These are phyloP conservation scores for Listronotus oregonensis DNA, from an alignment of 1,140 invertebrate species.

Conservation along the genomic window DNA sequence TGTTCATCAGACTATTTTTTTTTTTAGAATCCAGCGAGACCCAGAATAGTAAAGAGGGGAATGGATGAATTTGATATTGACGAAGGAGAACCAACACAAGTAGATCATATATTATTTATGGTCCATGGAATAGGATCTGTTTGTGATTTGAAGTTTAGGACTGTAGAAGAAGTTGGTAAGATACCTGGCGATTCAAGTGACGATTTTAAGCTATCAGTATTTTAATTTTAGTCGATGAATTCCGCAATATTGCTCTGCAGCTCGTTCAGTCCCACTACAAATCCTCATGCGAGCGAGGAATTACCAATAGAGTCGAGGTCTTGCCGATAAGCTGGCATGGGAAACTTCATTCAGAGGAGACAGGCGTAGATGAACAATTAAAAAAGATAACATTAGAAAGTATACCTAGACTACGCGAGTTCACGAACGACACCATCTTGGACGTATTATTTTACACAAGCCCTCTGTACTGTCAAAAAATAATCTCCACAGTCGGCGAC, in stretches of 20 bases:
- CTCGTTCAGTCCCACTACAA: slow-evolving; percentile 87
- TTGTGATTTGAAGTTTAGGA: slow-evolving; percentile 89
- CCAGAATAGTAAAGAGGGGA: slow-evolving; percentile 82
- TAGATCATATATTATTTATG: slow-evolving; percentile 94
- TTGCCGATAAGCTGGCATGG: slow-evolving; percentile 94
- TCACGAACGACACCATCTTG: slow-evolving; percentile 92
- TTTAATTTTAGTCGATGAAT: slow-evolving; percentile 82
- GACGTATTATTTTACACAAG: slow-evolving; percentile 96
- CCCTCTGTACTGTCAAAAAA: slow-evolving; percentile 86
- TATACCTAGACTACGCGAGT: slow-evolving; percentile 86
- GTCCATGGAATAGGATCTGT: slow-evolving; percentile 94
- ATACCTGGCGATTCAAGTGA: slow-evolving; percentile 14
- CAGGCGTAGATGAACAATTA: slow-evolving; percentile 87
- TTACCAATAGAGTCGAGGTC: slow-evolving; percentile 84
- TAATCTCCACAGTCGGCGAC: slow-evolving; percentile 79
- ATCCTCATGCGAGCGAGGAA: slow-evolving; percentile 71
- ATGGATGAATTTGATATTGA: slow-evolving; percentile 82
- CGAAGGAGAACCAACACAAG: slow-evolving; percentile 79
- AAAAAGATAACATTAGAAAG: slow-evolving; percentile 88
- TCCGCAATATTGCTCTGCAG: slow-evolving; percentile 79
- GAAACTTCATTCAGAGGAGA: slow-evolving; percentile 85
- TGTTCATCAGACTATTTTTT: slow-evolving; percentile 7
- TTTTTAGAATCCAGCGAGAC: slow-evolving; percentile 61
- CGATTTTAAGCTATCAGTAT: neutral
- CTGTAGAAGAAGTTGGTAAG: slow-evolving; percentile 91